These are phyloP conservation scores for Enteromius argenteus DNA, from an alignment of 2,797 vertebrate genomes.

Conservation along the genomic window DNA sequence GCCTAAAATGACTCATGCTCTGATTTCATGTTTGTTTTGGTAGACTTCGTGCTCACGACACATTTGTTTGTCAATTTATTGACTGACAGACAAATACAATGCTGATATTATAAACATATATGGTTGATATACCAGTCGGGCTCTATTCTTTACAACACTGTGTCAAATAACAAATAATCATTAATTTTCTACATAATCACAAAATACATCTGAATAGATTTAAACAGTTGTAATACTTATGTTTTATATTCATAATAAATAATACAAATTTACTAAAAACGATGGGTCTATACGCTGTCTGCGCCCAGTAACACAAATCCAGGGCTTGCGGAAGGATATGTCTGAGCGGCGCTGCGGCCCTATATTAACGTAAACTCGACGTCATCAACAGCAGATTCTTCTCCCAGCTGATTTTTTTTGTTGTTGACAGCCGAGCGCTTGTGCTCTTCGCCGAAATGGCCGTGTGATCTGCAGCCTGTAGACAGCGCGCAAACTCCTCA, in stretches of 20 bases:
- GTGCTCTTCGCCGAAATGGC: slow-evolving; percentile 76
- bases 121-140: not conserved
- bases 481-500: slow-evolving; percentile 77
- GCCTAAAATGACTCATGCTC: not conserved
- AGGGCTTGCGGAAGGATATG: slow-evolving; percentile 69
- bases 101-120: not conserved
- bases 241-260: not conserved
- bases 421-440: slow-evolving; percentile 50
- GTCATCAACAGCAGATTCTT: slow-evolving; percentile 39
- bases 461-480: slow-evolving; percentile 75
- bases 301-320: slow-evolving; percentile 67
- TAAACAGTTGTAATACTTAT: not conserved
- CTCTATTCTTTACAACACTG: not conserved
- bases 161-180: not conserved
- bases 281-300: not conserved
- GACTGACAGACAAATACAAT: not conserved
- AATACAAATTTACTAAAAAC: not conserved
- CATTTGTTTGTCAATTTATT: not conserved
- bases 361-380: slow-evolving; percentile 39
- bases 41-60: not conserved
- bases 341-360: not conserved
- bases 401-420: not conserved
- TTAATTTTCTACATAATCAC: not conserved
- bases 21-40: not conserved
- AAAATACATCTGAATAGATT: not conserved